Base-by-base conservation (phyloP, 2,888 invertebrate species). In the Frankliniella intonsa region DNA sequence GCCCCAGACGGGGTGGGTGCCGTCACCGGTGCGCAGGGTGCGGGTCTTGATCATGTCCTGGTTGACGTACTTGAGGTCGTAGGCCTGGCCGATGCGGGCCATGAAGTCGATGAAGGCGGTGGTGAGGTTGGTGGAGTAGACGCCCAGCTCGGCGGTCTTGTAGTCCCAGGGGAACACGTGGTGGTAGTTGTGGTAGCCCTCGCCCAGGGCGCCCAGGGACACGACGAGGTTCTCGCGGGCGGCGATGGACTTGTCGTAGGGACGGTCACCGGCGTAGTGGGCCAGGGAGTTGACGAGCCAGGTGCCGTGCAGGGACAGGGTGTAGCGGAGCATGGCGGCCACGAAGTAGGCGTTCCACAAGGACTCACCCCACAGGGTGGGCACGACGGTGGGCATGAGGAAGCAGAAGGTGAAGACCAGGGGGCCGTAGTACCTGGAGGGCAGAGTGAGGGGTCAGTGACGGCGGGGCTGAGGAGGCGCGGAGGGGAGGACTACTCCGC, bases 81-180 rank as follows among this genome's bases (percentile, higher is more conserved):
- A 96, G 0, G 95, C 96, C 93, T 93, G 94, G 25, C 97, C 97
- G 84, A 97, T 89, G 87, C 91, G 92, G 17, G 95, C 93, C 88
- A 94, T 94, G 86, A 94, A 90, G 87, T 96, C 94, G 85, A 96
- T 94, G 87, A 95, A 93, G 17, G 90, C 89, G 0, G 94, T 93
- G 0, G 95, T 94, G 85, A 93, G 89, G 87, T 96, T 96, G 27
- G 93, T 88, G 83, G 91, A 90, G 87, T 92, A 92, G 86, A 92
- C 91, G 38, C 94, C 94, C 69, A 94, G 90, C 89, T 92, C 93
- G 84, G 90, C 93, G 85, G 92, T 92, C 86, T 90, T 90, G 88
- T 91, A 93, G 86, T 91, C 92, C 92, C 91, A 93, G 80, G 94
- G 94, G 85, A 90, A 90, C 11, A 88, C 88, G 85, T 90, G 90